A percentile compares a stretch with the other conserved stretches of the same genome.
phyloP scores from a whole-genome alignment of 2,888 invertebrate species.

The Caenorhabditis drosophilae region DNA sequence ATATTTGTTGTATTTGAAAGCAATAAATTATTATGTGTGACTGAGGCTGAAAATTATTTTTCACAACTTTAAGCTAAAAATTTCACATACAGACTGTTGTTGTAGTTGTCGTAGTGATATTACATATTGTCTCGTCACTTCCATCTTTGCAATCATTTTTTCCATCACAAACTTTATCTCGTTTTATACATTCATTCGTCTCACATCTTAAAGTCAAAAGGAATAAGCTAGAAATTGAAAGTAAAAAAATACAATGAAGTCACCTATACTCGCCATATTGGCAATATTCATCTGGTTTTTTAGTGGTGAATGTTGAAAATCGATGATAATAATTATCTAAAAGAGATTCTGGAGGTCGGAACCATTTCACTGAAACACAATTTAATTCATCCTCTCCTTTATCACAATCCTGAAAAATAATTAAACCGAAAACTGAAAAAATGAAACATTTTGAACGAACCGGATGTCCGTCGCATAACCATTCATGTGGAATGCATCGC shows the following conservation, averaged over 20 bases:
- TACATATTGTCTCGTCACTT: conserved; percentile 23
- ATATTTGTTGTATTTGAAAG: no score
- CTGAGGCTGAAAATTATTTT: no score
- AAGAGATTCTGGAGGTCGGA: conserved; percentile 18
- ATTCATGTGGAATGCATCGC: conserved; percentile 45
- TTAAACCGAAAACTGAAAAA: background rate
- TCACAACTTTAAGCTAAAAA: no score
- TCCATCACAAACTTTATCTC: conserved; percentile 11
- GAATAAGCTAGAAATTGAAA: no score
- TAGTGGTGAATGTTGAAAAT: conserved; percentile 1
- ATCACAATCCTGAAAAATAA: conserved; percentile 35
- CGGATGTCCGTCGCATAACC: conserved; percentile 48
- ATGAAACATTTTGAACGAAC: conserved; percentile 7
- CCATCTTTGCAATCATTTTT: conserved; percentile 10
- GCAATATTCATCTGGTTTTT: background rate
- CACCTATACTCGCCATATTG: conserved; percentile 5
- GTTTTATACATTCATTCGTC: conserved; percentile 3
- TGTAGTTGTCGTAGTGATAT: no score
- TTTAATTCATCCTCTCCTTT: conserved; percentile 36
- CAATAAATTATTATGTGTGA: no score
- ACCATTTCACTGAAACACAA: conserved; percentile 18
- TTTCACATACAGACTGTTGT: no score
- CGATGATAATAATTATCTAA: conserved; percentile 12
- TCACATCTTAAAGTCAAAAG: conserved; percentile 20
- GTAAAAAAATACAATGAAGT: no score